Evolutionary conservation across 1,140 invertebrate genomes (phyloP), one percentile per base, ranked within the genome.

Genomic region (Parasteatoda tepidariorum): DNA sequence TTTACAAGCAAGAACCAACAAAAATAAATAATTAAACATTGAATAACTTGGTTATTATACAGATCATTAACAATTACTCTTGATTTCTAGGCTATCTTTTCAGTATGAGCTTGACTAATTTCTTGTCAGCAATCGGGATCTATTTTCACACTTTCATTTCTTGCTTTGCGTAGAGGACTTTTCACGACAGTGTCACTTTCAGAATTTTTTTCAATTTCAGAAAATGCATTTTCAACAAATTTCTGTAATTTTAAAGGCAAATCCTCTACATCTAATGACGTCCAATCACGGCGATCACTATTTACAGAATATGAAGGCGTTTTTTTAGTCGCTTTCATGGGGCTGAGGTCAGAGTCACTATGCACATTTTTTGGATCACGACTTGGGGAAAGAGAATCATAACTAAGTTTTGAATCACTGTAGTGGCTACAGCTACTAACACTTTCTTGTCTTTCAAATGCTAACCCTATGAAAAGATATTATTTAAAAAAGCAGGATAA

Each of bases 391-490:
- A 26, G 33, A 13, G 70, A 75, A 18, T 62, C 57, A 41, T 33
- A 66, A 48, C 83, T 84, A 26, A 59, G 26, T 54, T 70, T 73
- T 1, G 83, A 84, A 28, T 83, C 81, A 41, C 61, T 76, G 59
- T 74, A 68, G 18, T 76, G 83, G 22, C 71, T 84, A 24, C 68
- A 75, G 41, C 83, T 76, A 34, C 83, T 84, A 28, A 81, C 67
- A 33, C 83, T 84, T 28, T 34, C 71, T 18, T 62, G 28, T 41
- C 73, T 67, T 22, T 55, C 70, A 57, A 74, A 5, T 41, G 38
- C 5, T 41, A 5, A n/a, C n/a, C n/a, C n/a, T n/a, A n/a, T n/a
- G n/a, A n/a, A n/a, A n/a, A n/a, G n/a, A n/a, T n/a, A n/a, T n/a
- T n/a, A n/a, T n/a, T n/a, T n/a, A n/a, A n/a, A n/a, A n/a, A n/a